Base-by-base conservation (phyloP, 2,888 invertebrate genomes). In the Sinopyrophorus schimmeli region DNA sequence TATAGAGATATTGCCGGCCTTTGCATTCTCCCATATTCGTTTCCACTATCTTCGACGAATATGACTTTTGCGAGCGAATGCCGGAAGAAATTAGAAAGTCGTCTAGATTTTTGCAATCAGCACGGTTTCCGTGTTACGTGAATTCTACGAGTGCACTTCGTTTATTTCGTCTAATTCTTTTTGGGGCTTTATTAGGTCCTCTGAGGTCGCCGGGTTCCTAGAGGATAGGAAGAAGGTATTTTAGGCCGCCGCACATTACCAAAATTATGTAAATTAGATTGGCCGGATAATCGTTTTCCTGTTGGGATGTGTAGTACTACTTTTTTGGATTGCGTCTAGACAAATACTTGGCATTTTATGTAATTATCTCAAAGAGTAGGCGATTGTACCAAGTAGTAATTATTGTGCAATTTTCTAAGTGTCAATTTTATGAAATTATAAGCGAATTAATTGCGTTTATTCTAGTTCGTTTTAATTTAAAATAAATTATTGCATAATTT, bases 61-160 rank as follows among this genome's bases (percentile, higher is more conserved):
- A 10, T 24, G 10, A 28, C 18, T 23, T 9, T 32, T 16, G 9
- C 12, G 20, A 20, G 18, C 9, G 12, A 18, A 15, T 23, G 21
- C 41, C 41, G 41, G 41, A 41, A 41, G 41, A 41, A 41, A 31
- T 41, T 41, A 41, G 41, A 41, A 41, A 41, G 41, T 31, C 10
- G 31, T 41, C 27, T 28, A 27, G 7, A 12, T n/a, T 27, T 3
- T 27, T 10, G n/a, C n/a, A n/a, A n/a, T n/a, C n/a, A n/a, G n/a
- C n/a, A n/a, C 6, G 27, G 27, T 9, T 27, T 9, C 10, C 7
- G 27, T 6, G 30, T 30, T 30, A 12, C 2, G 5, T n/a, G 5
- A 12, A 10, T 12, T 2, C 9, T 30, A 16, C 15, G 14, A 30
- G 15, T 30, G n/a, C n/a, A 28, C 20, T 32, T 32, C 20, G 11